Evolutionary conservation across 2,113 vertebrate genomes (phyloP).

Genomic region (Eretmochelys imbricata): DNA sequence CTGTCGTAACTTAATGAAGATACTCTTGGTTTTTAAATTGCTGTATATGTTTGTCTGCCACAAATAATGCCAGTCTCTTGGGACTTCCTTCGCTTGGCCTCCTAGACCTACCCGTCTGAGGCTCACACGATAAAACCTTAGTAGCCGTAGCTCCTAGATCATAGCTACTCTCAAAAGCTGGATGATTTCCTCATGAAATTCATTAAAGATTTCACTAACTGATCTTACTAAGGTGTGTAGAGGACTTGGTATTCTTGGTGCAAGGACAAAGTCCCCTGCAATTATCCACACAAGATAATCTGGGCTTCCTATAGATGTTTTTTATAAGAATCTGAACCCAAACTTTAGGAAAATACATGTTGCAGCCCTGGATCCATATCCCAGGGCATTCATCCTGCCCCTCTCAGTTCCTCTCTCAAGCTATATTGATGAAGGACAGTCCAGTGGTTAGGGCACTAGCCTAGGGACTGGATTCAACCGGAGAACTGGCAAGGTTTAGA

Average conservation of each 20-base stretch:
- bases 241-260: background rate
- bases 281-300: background rate
- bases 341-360: background rate
- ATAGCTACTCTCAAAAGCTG: background rate
- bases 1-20: too few species aligned
- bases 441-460: background rate
- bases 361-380: background rate
- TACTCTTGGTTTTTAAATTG: background rate
- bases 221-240: background rate
- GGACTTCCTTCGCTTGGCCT: background rate
- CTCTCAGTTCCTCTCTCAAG: background rate
- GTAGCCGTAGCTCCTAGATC: background rate
- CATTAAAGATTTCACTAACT: background rate
- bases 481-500: too few species aligned
- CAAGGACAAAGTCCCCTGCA: background rate
- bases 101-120: background rate
- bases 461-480: background rate
- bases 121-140: background rate
- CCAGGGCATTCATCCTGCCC: background rate
- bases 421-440: background rate
- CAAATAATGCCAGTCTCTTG: background rate
- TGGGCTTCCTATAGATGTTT: background rate
- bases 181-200: background rate
- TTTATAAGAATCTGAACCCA: background rate
- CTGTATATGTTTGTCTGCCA: background rate